These are phyloP conservation scores for Panagrolaimus sp. DNA, from an alignment of 1,140 invertebrate species.

Conservation along the genomic window DNA sequence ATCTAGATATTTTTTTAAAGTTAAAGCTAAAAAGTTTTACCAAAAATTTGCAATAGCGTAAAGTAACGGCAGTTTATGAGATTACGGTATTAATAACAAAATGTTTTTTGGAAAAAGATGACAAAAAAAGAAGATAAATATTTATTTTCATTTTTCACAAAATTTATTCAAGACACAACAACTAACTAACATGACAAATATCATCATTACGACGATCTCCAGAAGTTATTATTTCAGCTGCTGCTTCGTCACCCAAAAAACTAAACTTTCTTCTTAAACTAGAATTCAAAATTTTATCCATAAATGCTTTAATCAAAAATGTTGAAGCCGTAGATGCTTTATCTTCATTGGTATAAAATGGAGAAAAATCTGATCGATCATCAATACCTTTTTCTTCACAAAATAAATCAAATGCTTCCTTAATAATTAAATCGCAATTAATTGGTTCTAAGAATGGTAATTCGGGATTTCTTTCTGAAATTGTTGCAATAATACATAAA, in stretches of 20 bases:
- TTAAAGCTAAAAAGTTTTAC: too few species aligned
- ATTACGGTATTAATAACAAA: too few species aligned
- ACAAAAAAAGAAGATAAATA: too few species aligned
- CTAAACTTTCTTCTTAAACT: not conserved
- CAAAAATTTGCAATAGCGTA: too few species aligned
- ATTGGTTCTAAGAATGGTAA: constrained; percentile 70
- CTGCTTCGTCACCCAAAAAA: constrained; percentile 6
- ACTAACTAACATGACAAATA: not conserved
- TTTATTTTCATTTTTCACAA: too few species aligned
- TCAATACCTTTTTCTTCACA: constrained; percentile 12
- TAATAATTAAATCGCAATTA: constrained; percentile 45
- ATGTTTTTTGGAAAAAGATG: too few species aligned
- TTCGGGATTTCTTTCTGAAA: constrained; percentile 87
- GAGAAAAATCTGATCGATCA: constrained; percentile 9
- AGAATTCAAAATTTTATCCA: constrained; percentile 7
- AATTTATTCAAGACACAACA: too few species aligned
- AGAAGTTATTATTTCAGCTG: not conserved
- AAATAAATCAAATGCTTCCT: constrained; percentile 8
- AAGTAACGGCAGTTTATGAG: too few species aligned
- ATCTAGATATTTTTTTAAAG: too few species aligned
- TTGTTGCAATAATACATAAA: constrained; percentile 74
- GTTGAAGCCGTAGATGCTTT: not conserved
- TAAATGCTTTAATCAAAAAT: constrained; percentile 2
- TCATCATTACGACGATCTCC: constrained; percentile 8
- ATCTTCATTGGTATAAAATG: constrained; percentile 10